Percentiles rank a stretch among this genome's conserved stretches.
Conservation (phyloP, 2,888 invertebrate species). For the Xanthorhoe designata region DNA sequence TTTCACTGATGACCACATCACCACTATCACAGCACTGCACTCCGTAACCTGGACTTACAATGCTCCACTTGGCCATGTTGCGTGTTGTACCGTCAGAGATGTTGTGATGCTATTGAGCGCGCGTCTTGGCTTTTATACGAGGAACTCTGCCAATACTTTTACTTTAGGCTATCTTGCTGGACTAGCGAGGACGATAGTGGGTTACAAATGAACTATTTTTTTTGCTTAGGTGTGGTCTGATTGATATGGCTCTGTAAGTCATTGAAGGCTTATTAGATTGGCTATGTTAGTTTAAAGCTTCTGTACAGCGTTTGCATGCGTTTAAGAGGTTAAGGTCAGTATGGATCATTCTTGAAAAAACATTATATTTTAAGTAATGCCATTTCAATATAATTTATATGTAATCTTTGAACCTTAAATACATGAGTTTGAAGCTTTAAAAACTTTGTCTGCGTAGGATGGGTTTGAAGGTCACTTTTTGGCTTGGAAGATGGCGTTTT, state of each 20-base stretch:
- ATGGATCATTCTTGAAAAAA: background rate
- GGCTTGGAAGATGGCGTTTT: background rate
- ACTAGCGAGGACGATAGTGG: slow-evolving; percentile 71
- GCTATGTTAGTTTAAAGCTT: background rate
- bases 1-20: slow-evolving; percentile 37
- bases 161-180: slow-evolving; percentile 69
- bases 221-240: slow-evolving; percentile 47
- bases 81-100: slow-evolving; percentile 62
- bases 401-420: background rate
- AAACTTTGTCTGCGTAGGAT: background rate
- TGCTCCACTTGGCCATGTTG: slow-evolving; percentile 78
- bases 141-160: slow-evolving; percentile 77
- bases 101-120: slow-evolving; percentile 67
- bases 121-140: slow-evolving; percentile 72
- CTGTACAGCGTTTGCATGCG: background rate
- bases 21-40: slow-evolving; percentile 72
- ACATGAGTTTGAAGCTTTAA: background rate
- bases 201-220: slow-evolving; percentile 69
- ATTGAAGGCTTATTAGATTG: background rate
- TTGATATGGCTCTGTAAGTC: slow-evolving; percentile 17
- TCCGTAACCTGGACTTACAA: slow-evolving; percentile 74
- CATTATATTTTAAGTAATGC: background rate
- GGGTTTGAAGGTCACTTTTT: background rate
- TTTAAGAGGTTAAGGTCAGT: background rate
- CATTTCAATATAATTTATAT: background rate